Conservation (phyloP, 2,888 invertebrate species). For the Hydropsyche betteni region DNA sequence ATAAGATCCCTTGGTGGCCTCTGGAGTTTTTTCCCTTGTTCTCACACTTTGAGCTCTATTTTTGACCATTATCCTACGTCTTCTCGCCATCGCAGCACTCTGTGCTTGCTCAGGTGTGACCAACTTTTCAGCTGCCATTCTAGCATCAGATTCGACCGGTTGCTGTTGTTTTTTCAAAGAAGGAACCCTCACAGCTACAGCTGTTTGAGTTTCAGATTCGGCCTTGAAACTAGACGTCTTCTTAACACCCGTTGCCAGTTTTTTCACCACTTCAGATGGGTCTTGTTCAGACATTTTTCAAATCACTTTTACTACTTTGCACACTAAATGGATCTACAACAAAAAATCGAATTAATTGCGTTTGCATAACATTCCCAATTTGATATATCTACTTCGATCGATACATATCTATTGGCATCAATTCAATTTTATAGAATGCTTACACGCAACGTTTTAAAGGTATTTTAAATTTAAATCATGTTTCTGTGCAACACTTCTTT, state of each 20-base stretch:
- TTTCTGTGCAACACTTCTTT: too few relatives aligned
- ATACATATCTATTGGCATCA: slow-evolving; percentile 4
- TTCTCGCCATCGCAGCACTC: slow-evolving; percentile 66
- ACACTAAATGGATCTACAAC: slow-evolving; percentile 13
- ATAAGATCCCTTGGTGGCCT: slow-evolving; percentile 62
- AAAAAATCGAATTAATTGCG: neutral
- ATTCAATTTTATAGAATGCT: neutral
- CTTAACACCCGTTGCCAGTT: slow-evolving; percentile 39
- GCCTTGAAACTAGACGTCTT: slow-evolving; percentile 57
- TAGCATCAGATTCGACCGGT: slow-evolving; percentile 56
- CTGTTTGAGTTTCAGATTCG: slow-evolving; percentile 60
- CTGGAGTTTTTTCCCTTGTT: slow-evolving; percentile 65
- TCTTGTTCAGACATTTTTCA: slow-evolving; percentile 10
- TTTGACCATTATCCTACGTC: slow-evolving; percentile 70
- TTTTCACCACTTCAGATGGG: neutral
- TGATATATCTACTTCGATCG: neutral
- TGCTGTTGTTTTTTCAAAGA: slow-evolving; percentile 54
- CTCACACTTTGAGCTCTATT: slow-evolving; percentile 64
- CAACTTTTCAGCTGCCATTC: slow-evolving; percentile 53
- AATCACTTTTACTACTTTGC: neutral
- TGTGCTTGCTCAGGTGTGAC: slow-evolving; percentile 62
- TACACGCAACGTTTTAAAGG: neutral
- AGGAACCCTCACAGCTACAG: slow-evolving; percentile 56
- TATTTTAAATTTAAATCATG: too few relatives aligned
- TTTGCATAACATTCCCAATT: neutral